Base-by-base conservation (phyloP, 1,140 invertebrate species). In the Drosophila quadrilineata region DNA sequence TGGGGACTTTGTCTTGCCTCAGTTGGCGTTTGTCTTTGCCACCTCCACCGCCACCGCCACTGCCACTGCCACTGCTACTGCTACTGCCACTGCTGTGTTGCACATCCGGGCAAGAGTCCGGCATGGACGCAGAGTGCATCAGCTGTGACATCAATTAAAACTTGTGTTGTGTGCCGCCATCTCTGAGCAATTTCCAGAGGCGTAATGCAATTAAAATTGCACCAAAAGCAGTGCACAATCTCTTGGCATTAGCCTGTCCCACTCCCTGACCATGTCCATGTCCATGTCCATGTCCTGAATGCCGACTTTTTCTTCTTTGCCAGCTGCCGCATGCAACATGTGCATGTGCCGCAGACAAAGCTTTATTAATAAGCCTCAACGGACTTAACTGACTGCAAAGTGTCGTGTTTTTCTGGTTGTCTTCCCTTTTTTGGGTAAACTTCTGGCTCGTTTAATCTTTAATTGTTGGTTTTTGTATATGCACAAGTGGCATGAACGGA, bases 121-220 rank as follows among this genome's bases (percentile, higher is more conserved):
- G 33, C 40, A 35, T 48, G 38, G 29, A 26, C 40, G 40, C 21
- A 41, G 59, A 54, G 38, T 72, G 72, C 77, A 72, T 72, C 76
- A 72, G 72, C 64, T 82, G 73, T 38, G 73, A 46, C 69, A 72
- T 84, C 77, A 84, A 82, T 82, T 82, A 82, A 82, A 82, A 82
- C 52, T 82, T 76, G 58, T 71, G 38, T 21, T 35, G 31, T 35
- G 52, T 38, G 49, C 28, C 21, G 26, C 46, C 26, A 53, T 17
- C 22, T 29, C 31, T 45, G 22, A n/a, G 64, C 71, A 79, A 80
- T 79, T 75, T 71, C 60, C 71, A 67, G 24, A 50, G 70, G 62
- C 60, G 36, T 85, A 85, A 85, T 84, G 70, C 74, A 71, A 85
- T 84, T 84, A 85, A 77, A 70, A 67, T 74, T 64, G 26, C 59